Evolutionary conservation across 1,140 invertebrate genomes (phyloP).

Genomic region (Thaumetopoea pityocampa): DNA sequence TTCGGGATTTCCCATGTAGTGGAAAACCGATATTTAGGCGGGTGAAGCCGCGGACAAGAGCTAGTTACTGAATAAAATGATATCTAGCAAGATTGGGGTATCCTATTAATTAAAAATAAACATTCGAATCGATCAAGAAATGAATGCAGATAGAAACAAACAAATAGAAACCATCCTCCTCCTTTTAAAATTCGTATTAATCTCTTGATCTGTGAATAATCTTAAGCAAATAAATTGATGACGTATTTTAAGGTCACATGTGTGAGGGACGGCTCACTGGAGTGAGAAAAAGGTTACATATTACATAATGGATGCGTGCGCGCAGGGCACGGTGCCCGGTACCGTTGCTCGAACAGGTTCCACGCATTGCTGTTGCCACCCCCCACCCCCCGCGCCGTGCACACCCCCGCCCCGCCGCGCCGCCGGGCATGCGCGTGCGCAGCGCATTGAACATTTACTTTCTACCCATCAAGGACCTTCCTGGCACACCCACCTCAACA

Average conservation of each 20-base stretch:
- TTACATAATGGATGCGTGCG: slow-evolving; percentile 70
- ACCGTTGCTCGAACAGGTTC: slow-evolving; percentile 68
- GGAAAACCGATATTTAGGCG: no score
- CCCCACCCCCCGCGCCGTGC: slow-evolving; percentile 21
- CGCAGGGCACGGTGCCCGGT: slow-evolving; percentile 43
- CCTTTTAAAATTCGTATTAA: no score
- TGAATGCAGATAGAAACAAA: no score
- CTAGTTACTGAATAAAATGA: no score
- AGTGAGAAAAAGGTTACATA: slow-evolving; percentile 52
- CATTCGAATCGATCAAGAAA: no score
- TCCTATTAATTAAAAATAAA: no score
- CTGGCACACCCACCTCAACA: slow-evolving; percentile 25
- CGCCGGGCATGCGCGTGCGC: slow-evolving; percentile 30
- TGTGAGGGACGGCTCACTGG: slow-evolving; percentile 35
- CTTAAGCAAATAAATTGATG: slow-evolving; percentile 10
- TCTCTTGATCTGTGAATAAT: no score
- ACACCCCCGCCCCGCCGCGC: slow-evolving; percentile 8
- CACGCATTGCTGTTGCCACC: slow-evolving; percentile 33
- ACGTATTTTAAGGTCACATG: slow-evolving; percentile 21
- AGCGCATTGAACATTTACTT: slow-evolving; percentile 63
- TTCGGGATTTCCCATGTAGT: no score
- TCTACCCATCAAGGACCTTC: slow-evolving; percentile 67
- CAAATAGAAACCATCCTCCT: no score
- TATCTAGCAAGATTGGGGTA: no score
- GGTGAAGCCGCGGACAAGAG: no score